Conservation (phyloP, 2,797 vertebrate species). For the Anolis apletophallus region DNA sequence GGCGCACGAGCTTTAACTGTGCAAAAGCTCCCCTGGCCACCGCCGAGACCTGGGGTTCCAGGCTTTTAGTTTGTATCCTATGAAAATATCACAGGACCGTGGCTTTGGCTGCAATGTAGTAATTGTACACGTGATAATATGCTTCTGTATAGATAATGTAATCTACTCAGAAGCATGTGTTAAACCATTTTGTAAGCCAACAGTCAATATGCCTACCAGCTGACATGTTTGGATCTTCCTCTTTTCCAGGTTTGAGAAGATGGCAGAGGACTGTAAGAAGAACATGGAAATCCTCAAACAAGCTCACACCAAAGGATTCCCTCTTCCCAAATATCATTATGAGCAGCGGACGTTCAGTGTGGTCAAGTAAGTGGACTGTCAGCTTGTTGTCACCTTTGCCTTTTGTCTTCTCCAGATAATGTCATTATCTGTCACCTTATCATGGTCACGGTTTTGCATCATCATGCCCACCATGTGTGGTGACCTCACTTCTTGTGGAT, state of each 20-base stretch:
- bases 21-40: no score
- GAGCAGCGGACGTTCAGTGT: constrained; percentile 89
- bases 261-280: constrained; percentile 86
- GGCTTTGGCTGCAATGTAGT: neutral
- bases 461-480: no score
- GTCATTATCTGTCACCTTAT: no score
- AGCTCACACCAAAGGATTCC: constrained; percentile 83
- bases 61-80: neutral
- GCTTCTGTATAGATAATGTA: neutral
- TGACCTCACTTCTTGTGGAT: no score
- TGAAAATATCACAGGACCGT: neutral
- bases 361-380: constrained; percentile 81
- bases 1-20: no score
- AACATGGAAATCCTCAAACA: constrained; percentile 87
- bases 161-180: neutral
- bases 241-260: constrained; percentile 83
- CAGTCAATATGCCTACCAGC: neutral
- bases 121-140: neutral
- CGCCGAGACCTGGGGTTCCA: no score
- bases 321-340: constrained; percentile 83
- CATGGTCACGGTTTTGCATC: no score
- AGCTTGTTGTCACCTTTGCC: neutral
- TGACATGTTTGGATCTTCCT: constrained; percentile 7
- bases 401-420: no score
- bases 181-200: neutral